Base-by-base conservation (phyloP, 1,140 invertebrate species). In the Calephelis nemesis region DNA sequence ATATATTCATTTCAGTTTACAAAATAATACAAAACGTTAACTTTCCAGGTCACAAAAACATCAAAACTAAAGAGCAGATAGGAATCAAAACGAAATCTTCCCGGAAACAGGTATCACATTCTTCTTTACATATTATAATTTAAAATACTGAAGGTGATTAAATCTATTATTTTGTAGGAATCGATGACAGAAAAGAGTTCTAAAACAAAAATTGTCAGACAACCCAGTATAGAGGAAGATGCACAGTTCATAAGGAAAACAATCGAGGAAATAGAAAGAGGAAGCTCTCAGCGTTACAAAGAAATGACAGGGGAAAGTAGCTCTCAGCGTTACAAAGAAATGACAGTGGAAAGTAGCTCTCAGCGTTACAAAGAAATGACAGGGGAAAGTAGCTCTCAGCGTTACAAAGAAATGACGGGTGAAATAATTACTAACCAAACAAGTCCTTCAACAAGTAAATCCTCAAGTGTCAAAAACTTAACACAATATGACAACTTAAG, bases 261-360 rank as follows among this genome's bases (percentile, higher is more conserved):
- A 8, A 90, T 90, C 54, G 83, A 91, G 81, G 88, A 89, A 81
- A 85, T 90, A 70, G 88, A 90, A 82, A 84, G 86, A 75, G 84
- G 82, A 5, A 87, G 83, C 62, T 84, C 85, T 13, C 81, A 71
- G 49, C 79, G 82, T 15, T 83, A 77, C 58, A 88, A 78, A 77
- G 81, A 85, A 58, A 72, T 74, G 40, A 58, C 45, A 45, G 73
- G 62, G 62, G 74, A 76, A 67, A 78, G 15, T 19, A 87, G 83
- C 62, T 84, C 85, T 13, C 81, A 71, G 15, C 15, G 15, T 19
- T 19, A 19, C 15, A 19, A 78, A 19, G 15, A 19, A 19, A 19
- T 19, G 15, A 19, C 15, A 19, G 15, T 0, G 15, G 15, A 19
- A 19, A 19, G 15, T 19, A 19, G 15, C 15, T 19, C 15, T 19